Conservation (phyloP, 1,140 invertebrate species). For the Zaprionus africanus region DNA sequence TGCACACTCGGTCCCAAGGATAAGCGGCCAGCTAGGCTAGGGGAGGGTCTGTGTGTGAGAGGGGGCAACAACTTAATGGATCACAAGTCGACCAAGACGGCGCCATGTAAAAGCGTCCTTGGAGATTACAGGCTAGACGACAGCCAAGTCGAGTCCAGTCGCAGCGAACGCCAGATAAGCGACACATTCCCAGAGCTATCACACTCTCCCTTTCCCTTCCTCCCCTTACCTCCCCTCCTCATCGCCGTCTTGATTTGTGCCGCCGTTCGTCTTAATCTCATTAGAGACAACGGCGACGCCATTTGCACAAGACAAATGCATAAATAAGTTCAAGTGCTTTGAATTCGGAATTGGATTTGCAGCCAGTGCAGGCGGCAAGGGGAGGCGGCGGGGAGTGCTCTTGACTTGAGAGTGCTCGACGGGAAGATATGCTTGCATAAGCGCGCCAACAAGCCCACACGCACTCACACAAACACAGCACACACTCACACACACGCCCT, state of each 20-base stretch:
- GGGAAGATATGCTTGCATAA: slow-evolving; percentile 3
- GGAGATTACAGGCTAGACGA: slow-evolving; percentile 67
- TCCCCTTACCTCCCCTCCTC: not conserved
- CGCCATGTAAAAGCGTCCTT: slow-evolving; percentile 52
- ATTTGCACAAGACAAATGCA: slow-evolving; percentile 78
- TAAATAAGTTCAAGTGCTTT: slow-evolving; percentile 77
- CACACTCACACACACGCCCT: not conserved
- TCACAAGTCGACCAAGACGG: slow-evolving; percentile 47
- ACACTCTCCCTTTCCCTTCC: not conserved
- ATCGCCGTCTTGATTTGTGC: not conserved
- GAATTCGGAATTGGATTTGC: slow-evolving; percentile 72
- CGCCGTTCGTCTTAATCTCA: slow-evolving; percentile 44
- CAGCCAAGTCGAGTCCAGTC: slow-evolving; percentile 40
- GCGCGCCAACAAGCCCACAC: not conserved
- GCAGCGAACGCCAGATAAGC: slow-evolving; percentile 44
- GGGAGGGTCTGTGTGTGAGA: not conserved
- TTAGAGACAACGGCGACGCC: slow-evolving; percentile 58
- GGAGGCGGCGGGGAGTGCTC: not conserved
- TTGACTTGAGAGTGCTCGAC: not conserved
- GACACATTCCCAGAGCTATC: slow-evolving; percentile 3
- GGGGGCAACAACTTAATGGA: slow-evolving; percentile 42
- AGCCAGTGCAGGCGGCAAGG: slow-evolving; percentile 11
- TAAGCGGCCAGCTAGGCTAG: not conserved
- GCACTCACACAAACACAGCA: not conserved
- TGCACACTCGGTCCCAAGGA: slow-evolving; percentile 1